Conservation (phyloP, 2,888 invertebrate genomes). For the Urechis unicinctus region DNA sequence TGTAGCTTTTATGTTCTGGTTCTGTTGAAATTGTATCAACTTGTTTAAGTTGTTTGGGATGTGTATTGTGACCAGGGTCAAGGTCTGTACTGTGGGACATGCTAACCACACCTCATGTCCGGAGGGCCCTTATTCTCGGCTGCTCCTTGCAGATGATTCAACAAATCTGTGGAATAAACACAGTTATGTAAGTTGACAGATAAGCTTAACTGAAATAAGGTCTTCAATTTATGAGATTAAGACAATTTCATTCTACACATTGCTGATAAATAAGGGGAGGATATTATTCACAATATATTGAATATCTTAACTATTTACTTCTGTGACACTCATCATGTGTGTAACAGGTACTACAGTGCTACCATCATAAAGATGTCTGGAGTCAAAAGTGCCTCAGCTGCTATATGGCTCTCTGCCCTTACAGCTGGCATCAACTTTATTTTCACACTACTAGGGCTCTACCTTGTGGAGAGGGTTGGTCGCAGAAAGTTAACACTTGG, state of each 20-base stretch:
- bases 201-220: not conserved
- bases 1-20: too few relatives aligned
- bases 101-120: constrained; percentile 30
- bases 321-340: not conserved
- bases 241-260: not conserved
- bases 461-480: constrained; percentile 47
- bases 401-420: constrained; percentile 46
- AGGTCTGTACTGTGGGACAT: constrained; percentile 13
- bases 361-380: constrained; percentile 48
- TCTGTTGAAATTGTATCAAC: too few relatives aligned
- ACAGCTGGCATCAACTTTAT: constrained; percentile 45
- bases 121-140: constrained; percentile 48
- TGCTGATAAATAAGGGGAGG: not conserved
- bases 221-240: not conserved
- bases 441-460: constrained; percentile 45
- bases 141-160: constrained; percentile 16
- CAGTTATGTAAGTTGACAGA: constrained; percentile 31
- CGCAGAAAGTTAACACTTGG: constrained; percentile 38
- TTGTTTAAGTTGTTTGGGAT: too few relatives aligned
- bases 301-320: too few relatives aligned
- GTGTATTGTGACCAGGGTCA: too few relatives aligned
- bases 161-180: constrained; percentile 20
- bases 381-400: constrained; percentile 35
- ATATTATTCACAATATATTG: not conserved
- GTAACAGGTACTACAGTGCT: constrained; percentile 46